A percentile compares a stretch with the other conserved stretches of the same genome.
These are phyloP conservation scores for Aldrovandia affinis DNA, from an alignment of 2,797 vertebrate species.

Conservation along the genomic window DNA sequence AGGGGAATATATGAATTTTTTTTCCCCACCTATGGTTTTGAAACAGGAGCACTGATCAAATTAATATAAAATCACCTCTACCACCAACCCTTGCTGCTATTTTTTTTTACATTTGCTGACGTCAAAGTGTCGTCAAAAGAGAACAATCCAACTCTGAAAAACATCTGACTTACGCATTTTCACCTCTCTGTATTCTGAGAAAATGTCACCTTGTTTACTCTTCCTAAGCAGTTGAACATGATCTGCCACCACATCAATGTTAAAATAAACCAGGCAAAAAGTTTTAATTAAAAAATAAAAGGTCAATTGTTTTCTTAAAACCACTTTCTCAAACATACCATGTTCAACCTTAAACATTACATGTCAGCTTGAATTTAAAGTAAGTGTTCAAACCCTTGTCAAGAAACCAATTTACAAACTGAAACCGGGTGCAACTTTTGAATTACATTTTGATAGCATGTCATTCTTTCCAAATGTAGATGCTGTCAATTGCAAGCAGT, in stretches of 20 bases:
- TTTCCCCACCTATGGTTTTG: no score
- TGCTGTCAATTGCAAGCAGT: neutral
- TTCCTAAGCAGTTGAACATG: neutral
- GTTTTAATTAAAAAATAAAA: neutral
- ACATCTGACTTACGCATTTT: neutral
- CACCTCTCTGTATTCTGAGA: neutral
- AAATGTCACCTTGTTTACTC: constrained; percentile 4
- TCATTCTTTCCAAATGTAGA: neutral
- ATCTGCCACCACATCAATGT: neutral
- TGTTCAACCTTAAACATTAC: neutral
- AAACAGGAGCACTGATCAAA: neutral
- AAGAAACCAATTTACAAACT: constrained; percentile 1
- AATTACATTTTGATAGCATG: neutral
- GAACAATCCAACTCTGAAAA: neutral
- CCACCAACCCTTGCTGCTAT: neutral
- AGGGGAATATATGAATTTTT: neutral
- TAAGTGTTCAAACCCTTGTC: neutral
- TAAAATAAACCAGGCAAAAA: neutral
- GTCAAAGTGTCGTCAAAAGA: constrained; percentile 4
- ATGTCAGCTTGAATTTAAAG: constrained; percentile 10
- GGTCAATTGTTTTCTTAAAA: constrained; percentile 6
- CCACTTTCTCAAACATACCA: neutral
- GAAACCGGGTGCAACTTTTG: neutral
- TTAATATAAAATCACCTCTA: neutral
- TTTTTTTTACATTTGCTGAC: neutral